phyloP scores from a whole-genome alignment of 2,888 invertebrate genomes.

The Antitype chi region DNA sequence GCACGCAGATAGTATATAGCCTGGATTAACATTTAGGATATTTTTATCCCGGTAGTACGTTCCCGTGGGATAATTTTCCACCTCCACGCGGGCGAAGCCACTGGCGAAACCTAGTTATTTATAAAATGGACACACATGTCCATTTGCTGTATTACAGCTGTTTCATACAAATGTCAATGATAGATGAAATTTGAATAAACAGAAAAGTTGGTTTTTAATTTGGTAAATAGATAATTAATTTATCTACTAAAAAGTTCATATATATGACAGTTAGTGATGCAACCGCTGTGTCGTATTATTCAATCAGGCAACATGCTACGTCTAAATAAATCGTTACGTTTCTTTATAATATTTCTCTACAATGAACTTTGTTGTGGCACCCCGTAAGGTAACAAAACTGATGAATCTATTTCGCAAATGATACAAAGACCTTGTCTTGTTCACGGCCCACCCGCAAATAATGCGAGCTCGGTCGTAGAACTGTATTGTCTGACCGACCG shows the following conservation, averaged over 20 bases:
- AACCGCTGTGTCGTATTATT: neutral
- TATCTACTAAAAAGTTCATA: neutral
- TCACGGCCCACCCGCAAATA: slow-evolving; percentile 85
- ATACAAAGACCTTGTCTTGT: slow-evolving; percentile 75
- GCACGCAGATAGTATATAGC: no score
- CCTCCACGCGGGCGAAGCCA: no score
- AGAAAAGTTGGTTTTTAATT: no score
- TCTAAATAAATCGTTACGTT: slow-evolving; percentile 38
- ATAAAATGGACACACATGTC: neutral
- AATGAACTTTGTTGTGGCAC: slow-evolving; percentile 61
- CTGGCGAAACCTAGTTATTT: neutral
- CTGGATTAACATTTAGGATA: no score
- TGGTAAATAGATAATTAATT: no score
- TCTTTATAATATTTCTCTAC: slow-evolving; percentile 39
- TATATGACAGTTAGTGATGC: neutral
- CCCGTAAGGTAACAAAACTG: slow-evolving; percentile 78
- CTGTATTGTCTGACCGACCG: slow-evolving; percentile 75
- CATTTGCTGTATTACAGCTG: neutral
- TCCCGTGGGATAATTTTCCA: no score
- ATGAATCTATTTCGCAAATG: slow-evolving; percentile 80
- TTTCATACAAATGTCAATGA: neutral
- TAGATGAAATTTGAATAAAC: neutral
- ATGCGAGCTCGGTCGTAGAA: slow-evolving; percentile 72
- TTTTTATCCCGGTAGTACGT: no score
- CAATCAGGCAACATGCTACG: slow-evolving; percentile 19